Percentiles rank a stretch among this genome's conserved stretches.
These are phyloP conservation scores for Lasioglossum pauxillum DNA, from an alignment of 2,888 invertebrate genomes.

Conservation along the genomic window DNA sequence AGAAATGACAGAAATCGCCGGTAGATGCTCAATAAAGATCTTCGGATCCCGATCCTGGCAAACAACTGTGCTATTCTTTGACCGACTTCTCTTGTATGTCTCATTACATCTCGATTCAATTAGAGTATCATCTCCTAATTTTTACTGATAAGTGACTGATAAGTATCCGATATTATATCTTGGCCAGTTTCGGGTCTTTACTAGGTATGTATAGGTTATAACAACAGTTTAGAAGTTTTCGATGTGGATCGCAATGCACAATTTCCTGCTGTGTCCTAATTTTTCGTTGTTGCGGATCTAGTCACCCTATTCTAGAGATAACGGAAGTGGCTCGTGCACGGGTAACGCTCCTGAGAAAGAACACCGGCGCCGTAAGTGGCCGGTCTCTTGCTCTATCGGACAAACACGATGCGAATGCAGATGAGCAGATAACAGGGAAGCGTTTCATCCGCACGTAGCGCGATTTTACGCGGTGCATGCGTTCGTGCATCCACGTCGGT, in stretches of 20 bases:
- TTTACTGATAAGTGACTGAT: background rate
- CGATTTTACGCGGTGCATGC: conserved; percentile 48
- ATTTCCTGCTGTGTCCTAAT: background rate
- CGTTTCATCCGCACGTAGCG: conserved; percentile 40
- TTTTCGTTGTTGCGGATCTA: background rate
- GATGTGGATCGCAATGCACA: background rate
- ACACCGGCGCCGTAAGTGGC: conserved; percentile 25
- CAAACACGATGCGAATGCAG: conserved; percentile 53
- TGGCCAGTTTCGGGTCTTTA: background rate
- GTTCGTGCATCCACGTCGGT: conserved; percentile 49
- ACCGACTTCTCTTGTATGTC: conserved; percentile 3
- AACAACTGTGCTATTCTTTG: background rate
- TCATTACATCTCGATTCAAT: background rate
- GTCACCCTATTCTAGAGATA: background rate
- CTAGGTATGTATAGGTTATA: background rate
- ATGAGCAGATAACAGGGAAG: conserved; percentile 55
- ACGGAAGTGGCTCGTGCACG: background rate
- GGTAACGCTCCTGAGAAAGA: background rate
- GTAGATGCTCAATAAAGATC: background rate
- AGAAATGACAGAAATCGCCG: background rate
- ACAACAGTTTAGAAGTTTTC: background rate
- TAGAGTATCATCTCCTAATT: too few relatives aligned
- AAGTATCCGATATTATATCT: background rate
- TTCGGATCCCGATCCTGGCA: background rate
- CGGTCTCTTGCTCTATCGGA: conserved; percentile 45